These are phyloP conservation scores for Phymastichus coffea DNA, from an alignment of 1,140 invertebrate species.

Conservation along the genomic window DNA sequence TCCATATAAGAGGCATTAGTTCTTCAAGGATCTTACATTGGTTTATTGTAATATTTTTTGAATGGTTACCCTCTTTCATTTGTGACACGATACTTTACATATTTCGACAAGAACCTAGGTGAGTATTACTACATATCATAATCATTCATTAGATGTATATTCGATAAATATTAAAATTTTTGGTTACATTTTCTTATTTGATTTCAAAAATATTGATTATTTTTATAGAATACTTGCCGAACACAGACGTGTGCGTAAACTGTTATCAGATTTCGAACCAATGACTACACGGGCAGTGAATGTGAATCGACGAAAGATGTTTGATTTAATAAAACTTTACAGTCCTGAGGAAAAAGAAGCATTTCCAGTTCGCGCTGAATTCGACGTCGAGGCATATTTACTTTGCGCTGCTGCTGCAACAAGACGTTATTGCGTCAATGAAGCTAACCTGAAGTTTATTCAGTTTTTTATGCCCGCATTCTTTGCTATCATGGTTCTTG, in stretches of 20 bases:
- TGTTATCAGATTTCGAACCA: conserved; percentile 37
- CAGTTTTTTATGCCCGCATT: conserved; percentile 30
- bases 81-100: conserved; percentile 37
- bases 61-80: conserved; percentile 43
- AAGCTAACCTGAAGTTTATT: conserved; percentile 35
- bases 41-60: conserved; percentile 38
- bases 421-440: conserved; percentile 40
- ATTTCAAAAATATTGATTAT: background rate
- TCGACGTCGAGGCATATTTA: conserved; percentile 45
- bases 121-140: conserved; percentile 12
- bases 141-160: conserved; percentile 22
- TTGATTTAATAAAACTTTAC: conserved; percentile 32
- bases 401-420: conserved; percentile 40
- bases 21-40: conserved; percentile 34
- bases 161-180: background rate
- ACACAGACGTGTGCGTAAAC: conserved; percentile 38
- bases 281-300: conserved; percentile 35
- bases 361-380: conserved; percentile 37
- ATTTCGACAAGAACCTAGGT: conserved; percentile 39
- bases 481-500: conserved; percentile 1
- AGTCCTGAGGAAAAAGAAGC: conserved; percentile 33
- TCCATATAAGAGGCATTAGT: conserved; percentile 43
- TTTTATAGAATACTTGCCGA: conserved; percentile 35
- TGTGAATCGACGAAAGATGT: conserved; percentile 38
- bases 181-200: background rate